Evolutionary conservation across 2,113 vertebrate species (phyloP), one percentile per base, ranked within the genome.

Genomic region (Silurus glanis): DNA sequence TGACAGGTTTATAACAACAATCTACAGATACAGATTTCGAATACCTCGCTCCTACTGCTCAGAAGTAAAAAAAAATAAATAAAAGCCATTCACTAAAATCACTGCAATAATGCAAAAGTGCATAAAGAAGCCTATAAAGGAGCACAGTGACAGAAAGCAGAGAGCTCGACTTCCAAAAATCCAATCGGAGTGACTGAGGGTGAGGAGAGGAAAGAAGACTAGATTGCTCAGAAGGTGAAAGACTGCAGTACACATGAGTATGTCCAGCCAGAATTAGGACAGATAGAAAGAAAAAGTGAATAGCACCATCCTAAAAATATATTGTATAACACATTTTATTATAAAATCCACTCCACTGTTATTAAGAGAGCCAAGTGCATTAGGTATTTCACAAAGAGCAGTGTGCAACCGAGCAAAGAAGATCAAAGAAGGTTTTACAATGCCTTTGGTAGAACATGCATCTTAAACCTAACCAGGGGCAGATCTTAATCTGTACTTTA

Each of bases 131-230:
- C 9, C 28, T 5, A 51, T 45, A 1, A 74, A 17, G 25, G 56
- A 88, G 55, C 19, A 66, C 49, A 51, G 51, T 66, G 75, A 80
- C 67, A 75, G 17, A 53, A 86, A 76, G 25, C 82, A 75, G 58
- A 87, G 37, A 55, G 5, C 49, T 64, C 25, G 9, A 25, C 67
- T 79, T 66, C 82, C 45, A 28, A 78, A 85, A 45, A 59, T 25
- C 83, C 37, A 37, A 87, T 74, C 47, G 85, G 74, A 85, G 47
- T 66, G 45, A 64, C 74, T 56, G 49, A 19, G 79, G 9, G 58
- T 64, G n/a, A 45, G 4, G 71, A 45, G 14, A 58, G 45, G 6
- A 78, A 81, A 71, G 28, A 53, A 6, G 45, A 47, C 25, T 28
- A 2, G 56, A 37, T 58, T 78, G 14, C 51, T 78, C 7, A 14